A percentile compares a stretch with the other conserved stretches of the same genome.
These are phyloP conservation scores for Calameuta pallipes DNA, from an alignment of 2,888 invertebrate species.

Conservation along the genomic window DNA sequence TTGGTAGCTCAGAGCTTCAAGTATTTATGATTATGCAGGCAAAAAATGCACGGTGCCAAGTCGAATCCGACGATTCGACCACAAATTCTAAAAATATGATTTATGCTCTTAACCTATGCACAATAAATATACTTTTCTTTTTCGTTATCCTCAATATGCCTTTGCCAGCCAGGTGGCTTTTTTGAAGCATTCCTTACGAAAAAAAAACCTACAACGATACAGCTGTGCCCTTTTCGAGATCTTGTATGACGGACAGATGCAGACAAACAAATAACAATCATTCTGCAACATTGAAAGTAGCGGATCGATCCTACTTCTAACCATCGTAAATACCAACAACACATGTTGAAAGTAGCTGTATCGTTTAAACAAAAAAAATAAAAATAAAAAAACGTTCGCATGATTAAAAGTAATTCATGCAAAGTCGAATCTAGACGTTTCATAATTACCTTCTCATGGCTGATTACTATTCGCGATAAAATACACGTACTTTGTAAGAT, in stretches of 20 bases:
- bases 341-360: not conserved
- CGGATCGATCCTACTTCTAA: not conserved
- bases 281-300: not conserved
- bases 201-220: not conserved
- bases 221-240: not conserved
- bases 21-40: conserved; percentile 14
- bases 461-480: not conserved
- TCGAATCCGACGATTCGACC: not conserved
- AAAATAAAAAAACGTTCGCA: not conserved
- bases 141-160: not conserved
- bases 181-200: not conserved
- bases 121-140: conserved; percentile 1
- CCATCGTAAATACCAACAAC: not conserved
- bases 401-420: not conserved
- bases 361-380: not conserved
- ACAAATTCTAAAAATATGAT: conserved; percentile 2
- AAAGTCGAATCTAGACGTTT: not conserved
- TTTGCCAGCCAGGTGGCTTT: not conserved
- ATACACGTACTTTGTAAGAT: not conserved
- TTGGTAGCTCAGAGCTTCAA: conserved; percentile 6
- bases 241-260: not conserved
- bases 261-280: not conserved
- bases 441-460: not conserved
- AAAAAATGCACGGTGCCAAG: conserved; percentile 22
- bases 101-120: not conserved